Evolutionary conservation across 2,888 invertebrate genomes (phyloP).

Genomic region (Euzetes globulus): DNA sequence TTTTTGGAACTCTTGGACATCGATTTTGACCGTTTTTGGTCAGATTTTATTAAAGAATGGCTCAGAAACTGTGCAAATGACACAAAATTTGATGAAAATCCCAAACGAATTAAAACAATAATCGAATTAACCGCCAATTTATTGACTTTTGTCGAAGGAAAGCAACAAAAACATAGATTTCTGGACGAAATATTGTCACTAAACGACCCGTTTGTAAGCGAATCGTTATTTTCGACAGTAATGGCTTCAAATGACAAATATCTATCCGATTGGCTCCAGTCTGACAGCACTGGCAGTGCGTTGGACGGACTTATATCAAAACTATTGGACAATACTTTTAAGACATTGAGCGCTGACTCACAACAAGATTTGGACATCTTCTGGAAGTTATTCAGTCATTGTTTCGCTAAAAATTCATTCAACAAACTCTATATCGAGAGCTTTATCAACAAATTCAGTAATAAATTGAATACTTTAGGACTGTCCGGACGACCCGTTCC

Average conservation of each 20-base stretch:
- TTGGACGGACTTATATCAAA: not conserved
- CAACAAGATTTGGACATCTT: not conserved
- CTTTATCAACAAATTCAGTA: not conserved
- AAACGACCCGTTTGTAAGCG: not conserved
- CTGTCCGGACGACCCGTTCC: not conserved
- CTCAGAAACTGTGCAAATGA: not conserved
- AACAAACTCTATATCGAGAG: not conserved
- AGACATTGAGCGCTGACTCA: not conserved
- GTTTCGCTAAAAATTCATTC: conserved; percentile 1
- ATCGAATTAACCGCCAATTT: not conserved
- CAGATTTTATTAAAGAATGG: not conserved
- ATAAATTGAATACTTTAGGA: not conserved
- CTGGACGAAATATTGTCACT: not conserved
- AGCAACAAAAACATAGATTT: not conserved
- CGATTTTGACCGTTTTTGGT: not conserved
- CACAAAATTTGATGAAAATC: not conserved
- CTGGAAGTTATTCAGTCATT: conserved; percentile 11
- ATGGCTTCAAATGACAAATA: not conserved
- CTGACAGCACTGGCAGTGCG: not conserved
- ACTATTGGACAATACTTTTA: not conserved
- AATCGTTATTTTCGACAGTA: not conserved
- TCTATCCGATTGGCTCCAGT: not conserved
- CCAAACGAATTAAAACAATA: not conserved
- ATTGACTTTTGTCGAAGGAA: not conserved
- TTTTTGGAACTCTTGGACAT: not conserved